Evolutionary conservation across 2,113 vertebrate species (phyloP).

Genomic region (Rissa tridactyla): DNA sequence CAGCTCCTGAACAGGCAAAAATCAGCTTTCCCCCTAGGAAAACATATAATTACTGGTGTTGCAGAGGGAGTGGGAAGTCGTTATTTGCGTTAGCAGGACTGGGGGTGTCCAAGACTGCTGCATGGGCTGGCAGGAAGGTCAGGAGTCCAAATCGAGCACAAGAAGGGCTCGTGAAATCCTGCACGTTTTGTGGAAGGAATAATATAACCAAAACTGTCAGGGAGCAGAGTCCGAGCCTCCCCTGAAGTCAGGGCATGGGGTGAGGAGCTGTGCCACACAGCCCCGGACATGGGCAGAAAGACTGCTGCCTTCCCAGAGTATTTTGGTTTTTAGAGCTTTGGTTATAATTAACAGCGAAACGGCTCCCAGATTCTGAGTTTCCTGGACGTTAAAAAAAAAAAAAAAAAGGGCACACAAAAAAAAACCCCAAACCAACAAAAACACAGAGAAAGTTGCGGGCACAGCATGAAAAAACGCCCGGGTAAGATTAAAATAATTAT

Average conservation of each 20-base stretch:
- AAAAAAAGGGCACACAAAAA: background rate
- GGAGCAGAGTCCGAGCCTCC: fast-evolving
- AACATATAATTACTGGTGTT: background rate
- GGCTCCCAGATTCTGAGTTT: background rate
- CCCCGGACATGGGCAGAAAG: background rate
- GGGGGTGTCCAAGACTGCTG: no score
- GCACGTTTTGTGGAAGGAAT: background rate
- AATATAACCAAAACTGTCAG: fast-evolving
- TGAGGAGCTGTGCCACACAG: fast-evolving
- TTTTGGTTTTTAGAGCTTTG: background rate
- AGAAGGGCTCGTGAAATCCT: background rate
- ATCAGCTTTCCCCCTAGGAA: background rate
- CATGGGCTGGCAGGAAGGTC: background rate
- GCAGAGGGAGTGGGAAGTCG: fast-evolving
- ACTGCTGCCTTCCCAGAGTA: background rate
- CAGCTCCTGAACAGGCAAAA: background rate
- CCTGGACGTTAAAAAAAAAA: background rate
- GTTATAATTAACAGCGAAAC: background rate
- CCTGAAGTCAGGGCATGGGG: background rate
- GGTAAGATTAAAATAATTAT: conserved; percentile 30
- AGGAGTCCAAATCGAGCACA: fast-evolving
- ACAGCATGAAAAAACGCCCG: background rate
- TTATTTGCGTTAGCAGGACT: background rate
- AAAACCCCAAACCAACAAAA: background rate
- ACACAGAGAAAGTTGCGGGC: background rate